Evolutionary conservation across 2,888 invertebrate species (phyloP).

Genomic region (Euspilapteryx auroguttella): DNA sequence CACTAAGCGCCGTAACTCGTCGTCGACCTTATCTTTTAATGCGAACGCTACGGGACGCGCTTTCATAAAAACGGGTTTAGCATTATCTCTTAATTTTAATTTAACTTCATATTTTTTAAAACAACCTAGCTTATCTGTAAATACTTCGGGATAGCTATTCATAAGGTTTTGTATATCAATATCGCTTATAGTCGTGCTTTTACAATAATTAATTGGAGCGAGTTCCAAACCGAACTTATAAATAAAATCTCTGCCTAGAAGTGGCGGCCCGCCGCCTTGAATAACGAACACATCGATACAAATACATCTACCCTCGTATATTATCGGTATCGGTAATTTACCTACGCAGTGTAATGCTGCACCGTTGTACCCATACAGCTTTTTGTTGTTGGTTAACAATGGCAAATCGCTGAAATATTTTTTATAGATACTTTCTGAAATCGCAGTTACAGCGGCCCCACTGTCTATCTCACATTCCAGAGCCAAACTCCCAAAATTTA

Average conservation of each 20-base stretch:
- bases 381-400: not conserved
- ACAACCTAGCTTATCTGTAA: not conserved
- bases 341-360: slow-evolving; percentile 2
- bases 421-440: slow-evolving; percentile 1
- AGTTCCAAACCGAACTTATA: slow-evolving; percentile 2
- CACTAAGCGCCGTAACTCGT: not conserved
- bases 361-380: slow-evolving; percentile 4
- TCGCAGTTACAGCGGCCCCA: slow-evolving; percentile 1
- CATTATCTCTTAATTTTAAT: not conserved
- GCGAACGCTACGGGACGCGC: not conserved
- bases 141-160: not conserved
- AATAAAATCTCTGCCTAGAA: too few species aligned
- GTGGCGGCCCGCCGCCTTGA: slow-evolving; percentile 4
- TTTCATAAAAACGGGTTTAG: not conserved
- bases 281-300: slow-evolving; percentile 3
- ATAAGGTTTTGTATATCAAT: not conserved
- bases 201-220: not conserved
- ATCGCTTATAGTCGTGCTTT: not conserved
- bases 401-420: slow-evolving; percentile 2
- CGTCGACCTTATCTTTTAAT: slow-evolving; percentile 1
- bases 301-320: slow-evolving; percentile 1
- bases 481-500: not conserved
- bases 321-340: not conserved
- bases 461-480: slow-evolving; percentile 5
- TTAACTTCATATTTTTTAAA: not conserved